A percentile compares a stretch with the other conserved stretches of the same genome.
phyloP scores from a whole-genome alignment of 2,113 vertebrate genomes.

The Ictalurus furcatus region DNA sequence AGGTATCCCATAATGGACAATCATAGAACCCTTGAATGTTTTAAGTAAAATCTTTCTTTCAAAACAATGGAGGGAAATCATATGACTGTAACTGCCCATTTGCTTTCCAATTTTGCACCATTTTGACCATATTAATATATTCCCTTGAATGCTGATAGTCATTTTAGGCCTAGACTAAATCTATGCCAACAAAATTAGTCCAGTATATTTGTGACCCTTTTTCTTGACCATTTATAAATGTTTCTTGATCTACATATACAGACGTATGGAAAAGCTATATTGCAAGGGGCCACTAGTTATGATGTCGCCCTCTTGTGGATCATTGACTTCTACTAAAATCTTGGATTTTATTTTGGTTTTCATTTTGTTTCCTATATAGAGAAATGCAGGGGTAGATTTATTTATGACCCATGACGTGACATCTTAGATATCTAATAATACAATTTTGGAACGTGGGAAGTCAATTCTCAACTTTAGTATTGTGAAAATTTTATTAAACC shows the following conservation, averaged over 20 bases:
- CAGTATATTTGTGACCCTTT: not conserved
- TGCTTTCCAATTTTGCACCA: not conserved
- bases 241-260: not conserved
- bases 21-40: not conserved
- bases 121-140: not conserved
- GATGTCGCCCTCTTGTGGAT: slow-evolving; percentile 17
- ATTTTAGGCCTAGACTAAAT: not conserved
- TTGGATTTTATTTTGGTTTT: not conserved
- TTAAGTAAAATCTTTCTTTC: not conserved
- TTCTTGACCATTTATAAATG: not conserved
- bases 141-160: not conserved
- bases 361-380: not conserved
- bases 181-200: not conserved
- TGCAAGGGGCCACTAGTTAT: not conserved
- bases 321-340: not conserved
- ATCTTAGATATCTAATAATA: not conserved
- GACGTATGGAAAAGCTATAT: not conserved
- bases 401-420: not conserved
- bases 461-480: not conserved
- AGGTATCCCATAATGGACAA: not conserved
- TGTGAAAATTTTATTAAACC: not conserved
- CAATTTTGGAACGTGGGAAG: not conserved
- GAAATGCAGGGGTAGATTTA: not conserved
- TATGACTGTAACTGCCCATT: not conserved
- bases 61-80: not conserved